Conservation (phyloP, 92 coral and sea anemone species). For the Umimayanthus chanpuru region DNA sequence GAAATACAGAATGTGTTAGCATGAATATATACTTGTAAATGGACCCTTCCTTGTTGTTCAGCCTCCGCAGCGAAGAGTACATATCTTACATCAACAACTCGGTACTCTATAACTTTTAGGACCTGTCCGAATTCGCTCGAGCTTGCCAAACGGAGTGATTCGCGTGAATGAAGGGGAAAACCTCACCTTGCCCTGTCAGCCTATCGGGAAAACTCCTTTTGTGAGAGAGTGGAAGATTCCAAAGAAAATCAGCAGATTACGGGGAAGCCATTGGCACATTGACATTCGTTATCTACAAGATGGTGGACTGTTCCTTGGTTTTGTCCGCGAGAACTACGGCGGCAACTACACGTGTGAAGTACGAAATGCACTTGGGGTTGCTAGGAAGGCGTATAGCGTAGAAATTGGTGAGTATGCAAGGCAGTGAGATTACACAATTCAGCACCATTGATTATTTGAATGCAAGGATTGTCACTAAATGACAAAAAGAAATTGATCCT, state of each 20-base stretch:
- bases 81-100: too few species aligned
- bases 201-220: constrained; percentile 38
- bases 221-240: constrained; percentile 37
- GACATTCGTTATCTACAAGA: constrained; percentile 16
- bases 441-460: too few species aligned
- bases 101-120: background rate
- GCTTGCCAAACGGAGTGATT: constrained; percentile 11
- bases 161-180: constrained; percentile 22
- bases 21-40: too few species aligned
- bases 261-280: constrained; percentile 31
- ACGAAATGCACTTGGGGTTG: constrained; percentile 38
- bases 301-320: constrained; percentile 34
- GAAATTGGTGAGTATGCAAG: constrained; percentile 24
- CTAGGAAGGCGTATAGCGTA: constrained; percentile 18
- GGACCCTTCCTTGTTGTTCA: too few species aligned
- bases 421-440: background rate
- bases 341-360: constrained; percentile 42
- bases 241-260: constrained; percentile 18
- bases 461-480: too few species aligned
- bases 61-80: too few species aligned
- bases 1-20: too few species aligned
- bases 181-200: constrained; percentile 17
- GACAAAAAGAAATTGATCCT: too few species aligned
- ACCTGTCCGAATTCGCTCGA: constrained; percentile 25
- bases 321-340: constrained; percentile 15